Evolutionary conservation across 2,797 vertebrate species (phyloP).

Genomic region (Rhinella marina): DNA sequence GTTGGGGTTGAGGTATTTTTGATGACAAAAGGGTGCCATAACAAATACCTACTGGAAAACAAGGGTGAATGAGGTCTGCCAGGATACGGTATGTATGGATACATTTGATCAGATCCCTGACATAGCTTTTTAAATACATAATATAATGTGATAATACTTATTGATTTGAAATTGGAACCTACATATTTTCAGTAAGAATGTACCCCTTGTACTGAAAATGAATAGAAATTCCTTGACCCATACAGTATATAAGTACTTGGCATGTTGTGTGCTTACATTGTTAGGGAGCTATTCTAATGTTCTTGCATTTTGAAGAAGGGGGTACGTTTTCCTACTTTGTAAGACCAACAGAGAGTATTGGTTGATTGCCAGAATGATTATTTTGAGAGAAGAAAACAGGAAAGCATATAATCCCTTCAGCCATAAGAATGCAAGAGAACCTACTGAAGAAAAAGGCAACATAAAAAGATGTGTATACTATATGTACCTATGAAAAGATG

Average conservation of each 20-base stretch:
- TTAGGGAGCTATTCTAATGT: background rate
- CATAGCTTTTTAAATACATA: too few species aligned
- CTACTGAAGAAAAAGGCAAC: background rate
- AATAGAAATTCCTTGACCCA: background rate
- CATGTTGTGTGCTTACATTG: background rate
- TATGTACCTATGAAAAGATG: background rate
- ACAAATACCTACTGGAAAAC: too few species aligned
- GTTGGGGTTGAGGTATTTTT: too few species aligned
- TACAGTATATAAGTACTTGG: background rate
- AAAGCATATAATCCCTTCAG: background rate
- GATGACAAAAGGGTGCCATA: too few species aligned
- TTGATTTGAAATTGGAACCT: too few species aligned
- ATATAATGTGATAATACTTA: too few species aligned
- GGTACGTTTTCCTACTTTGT: background rate
- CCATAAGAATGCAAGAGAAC: background rate
- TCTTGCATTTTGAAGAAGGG: background rate
- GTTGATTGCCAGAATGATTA: conserved; percentile 12
- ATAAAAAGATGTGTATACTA: too few species aligned
- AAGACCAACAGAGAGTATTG: background rate
- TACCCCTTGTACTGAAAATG: too few species aligned
- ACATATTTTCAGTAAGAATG: too few species aligned
- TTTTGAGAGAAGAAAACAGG: background rate
- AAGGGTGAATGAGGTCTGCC: too few species aligned
- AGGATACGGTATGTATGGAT: too few species aligned
- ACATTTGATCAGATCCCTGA: too few species aligned